Conservation (phyloP, 1,140 invertebrate species). For the Pseudomyrmex pallidus region DNA sequence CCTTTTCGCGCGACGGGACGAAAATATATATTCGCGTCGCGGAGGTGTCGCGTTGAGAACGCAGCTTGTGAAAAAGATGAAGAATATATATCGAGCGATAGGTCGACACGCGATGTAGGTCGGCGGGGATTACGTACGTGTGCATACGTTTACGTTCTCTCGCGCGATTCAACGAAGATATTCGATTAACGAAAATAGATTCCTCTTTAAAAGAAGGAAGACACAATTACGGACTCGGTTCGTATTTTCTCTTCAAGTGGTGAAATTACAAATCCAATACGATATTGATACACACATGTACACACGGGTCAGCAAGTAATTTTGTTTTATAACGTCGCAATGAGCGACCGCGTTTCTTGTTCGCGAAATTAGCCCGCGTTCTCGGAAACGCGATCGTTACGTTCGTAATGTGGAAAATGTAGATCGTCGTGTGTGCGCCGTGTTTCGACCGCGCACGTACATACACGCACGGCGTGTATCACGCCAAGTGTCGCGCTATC, state of each 20-base stretch:
- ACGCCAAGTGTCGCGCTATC: constrained; percentile 44
- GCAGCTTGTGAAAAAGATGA: no score
- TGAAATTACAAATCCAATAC: no score
- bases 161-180: neutral
- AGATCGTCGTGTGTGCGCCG: neutral
- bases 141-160: neutral
- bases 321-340: neutral
- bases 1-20: neutral
- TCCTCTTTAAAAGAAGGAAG: no score
- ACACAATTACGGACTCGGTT: neutral
- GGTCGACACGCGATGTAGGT: neutral
- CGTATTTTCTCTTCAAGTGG: neutral
- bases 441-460: constrained; percentile 27
- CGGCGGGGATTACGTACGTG: neutral
- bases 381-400: constrained; percentile 39
- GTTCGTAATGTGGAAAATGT: constrained; percentile 35
- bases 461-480: constrained; percentile 22
- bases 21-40: constrained; percentile 18
- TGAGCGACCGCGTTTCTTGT: constrained; percentile 22
- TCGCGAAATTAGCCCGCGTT: constrained; percentile 20
- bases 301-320: neutral
- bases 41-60: neutral
- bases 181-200: neutral
- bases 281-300: neutral
- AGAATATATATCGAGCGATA: neutral